These are phyloP conservation scores for Oegoconia quadripuncta DNA, from an alignment of 2,888 invertebrate species.

Conservation along the genomic window DNA sequence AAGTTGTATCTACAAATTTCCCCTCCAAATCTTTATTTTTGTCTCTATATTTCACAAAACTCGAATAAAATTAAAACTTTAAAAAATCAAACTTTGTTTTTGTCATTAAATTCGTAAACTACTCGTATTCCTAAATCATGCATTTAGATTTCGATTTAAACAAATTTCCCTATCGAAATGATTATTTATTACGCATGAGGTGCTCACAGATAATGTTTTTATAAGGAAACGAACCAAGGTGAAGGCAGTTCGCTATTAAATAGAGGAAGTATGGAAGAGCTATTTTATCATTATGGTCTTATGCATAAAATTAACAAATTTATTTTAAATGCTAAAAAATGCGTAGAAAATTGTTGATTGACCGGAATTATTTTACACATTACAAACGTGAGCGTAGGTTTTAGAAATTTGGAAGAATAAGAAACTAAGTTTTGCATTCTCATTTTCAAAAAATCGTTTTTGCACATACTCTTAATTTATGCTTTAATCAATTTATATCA, in stretches of 20 bases:
- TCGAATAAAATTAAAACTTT: too few species aligned
- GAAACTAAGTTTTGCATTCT: too few species aligned
- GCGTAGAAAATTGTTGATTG: constrained; percentile 7
- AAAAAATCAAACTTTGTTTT: too few species aligned
- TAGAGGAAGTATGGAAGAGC: constrained; percentile 38
- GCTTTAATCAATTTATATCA: constrained; percentile 23
- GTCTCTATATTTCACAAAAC: too few species aligned
- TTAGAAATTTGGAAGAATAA: too few species aligned
- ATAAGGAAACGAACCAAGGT: constrained; percentile 36
- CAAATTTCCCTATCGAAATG: neutral
- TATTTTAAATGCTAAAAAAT: constrained; percentile 18
- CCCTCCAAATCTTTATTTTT: too few species aligned
- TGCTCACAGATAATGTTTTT: constrained; percentile 21
- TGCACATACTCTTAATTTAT: constrained; percentile 8
- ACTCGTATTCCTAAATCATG: neutral
- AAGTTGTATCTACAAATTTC: too few species aligned
- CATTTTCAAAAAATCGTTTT: constrained; percentile 4
- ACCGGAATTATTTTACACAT: too few species aligned
- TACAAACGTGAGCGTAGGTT: too few species aligned
- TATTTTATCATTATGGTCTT: constrained; percentile 22
- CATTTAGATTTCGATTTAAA: neutral
- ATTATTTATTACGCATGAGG: constrained; percentile 17
- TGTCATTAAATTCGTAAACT: too few species aligned
- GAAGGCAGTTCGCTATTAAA: constrained; percentile 33
- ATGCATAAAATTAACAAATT: constrained; percentile 30